Conservation (phyloP, 2,113 vertebrate species). For the Rhadina sibilatrix region DNA sequence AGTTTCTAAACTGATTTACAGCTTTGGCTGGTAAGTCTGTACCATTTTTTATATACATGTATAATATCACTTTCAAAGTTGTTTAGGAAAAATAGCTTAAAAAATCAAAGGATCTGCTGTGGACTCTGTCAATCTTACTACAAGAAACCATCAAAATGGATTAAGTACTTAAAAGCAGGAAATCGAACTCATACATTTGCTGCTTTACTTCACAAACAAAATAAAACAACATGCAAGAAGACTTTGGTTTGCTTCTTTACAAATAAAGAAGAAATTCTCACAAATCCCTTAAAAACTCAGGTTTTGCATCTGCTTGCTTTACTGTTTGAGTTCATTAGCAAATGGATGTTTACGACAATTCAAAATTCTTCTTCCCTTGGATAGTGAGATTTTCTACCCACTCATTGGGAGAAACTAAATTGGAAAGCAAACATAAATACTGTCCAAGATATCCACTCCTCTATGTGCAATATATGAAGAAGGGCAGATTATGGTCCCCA, state of each 20-base stretch:
- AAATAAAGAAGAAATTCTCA: background rate
- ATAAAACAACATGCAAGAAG: background rate
- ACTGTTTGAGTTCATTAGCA: background rate
- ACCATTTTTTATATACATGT: background rate
- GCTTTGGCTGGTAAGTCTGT: background rate
- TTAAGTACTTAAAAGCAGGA: background rate
- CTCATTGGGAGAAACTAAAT: background rate
- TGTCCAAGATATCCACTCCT: fast-evolving
- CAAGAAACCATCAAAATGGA: background rate
- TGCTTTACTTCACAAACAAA: background rate
- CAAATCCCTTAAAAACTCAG: background rate
- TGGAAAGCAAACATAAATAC: background rate
- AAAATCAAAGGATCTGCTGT: background rate
- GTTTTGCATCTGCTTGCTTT: background rate
- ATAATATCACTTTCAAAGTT: background rate
- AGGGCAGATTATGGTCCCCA: background rate
- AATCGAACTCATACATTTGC: background rate
- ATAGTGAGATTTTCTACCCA: background rate
- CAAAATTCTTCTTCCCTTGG: background rate
- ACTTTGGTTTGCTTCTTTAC: background rate
- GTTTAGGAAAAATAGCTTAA: background rate
- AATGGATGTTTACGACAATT: background rate
- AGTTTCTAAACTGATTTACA: background rate
- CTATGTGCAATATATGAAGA: background rate
- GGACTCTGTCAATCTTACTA: background rate